Conservation (phyloP, 2,888 invertebrate genomes). For the Dicycla oo region DNA sequence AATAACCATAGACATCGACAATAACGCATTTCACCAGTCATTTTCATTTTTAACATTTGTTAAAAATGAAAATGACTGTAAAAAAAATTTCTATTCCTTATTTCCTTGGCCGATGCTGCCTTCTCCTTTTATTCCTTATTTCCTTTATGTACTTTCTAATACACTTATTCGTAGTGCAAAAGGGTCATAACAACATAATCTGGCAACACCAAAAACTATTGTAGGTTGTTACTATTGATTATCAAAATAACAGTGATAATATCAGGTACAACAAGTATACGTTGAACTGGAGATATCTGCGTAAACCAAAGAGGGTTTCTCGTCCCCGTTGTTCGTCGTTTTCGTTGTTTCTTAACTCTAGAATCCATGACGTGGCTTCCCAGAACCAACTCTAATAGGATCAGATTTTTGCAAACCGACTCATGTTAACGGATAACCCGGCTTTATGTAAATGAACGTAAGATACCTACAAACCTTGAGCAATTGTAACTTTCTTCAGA, state of each 20-base stretch:
- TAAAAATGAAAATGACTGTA: too few species aligned
- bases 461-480: neutral
- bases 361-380: too few species aligned
- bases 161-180: slow-evolving; percentile 1
- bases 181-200: neutral
- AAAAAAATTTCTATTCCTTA: slow-evolving; percentile 3
- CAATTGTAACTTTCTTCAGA: neutral
- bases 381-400: neutral
- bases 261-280: neutral
- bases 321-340: too few species aligned
- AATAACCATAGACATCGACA: slow-evolving; percentile 24
- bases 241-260: slow-evolving; percentile 5
- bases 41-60: slow-evolving; percentile 15
- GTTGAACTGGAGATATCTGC: neutral
- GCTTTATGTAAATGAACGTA: neutral
- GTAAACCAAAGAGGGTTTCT: neutral
- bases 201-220: slow-evolving; percentile 9
- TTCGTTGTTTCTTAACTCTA: neutral
- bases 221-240: neutral
- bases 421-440: neutral
- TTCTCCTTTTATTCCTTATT: too few species aligned
- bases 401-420: neutral
- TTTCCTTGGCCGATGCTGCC: neutral
- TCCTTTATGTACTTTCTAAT: slow-evolving; percentile 2
- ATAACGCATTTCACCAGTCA: slow-evolving; percentile 12